Evolutionary conservation across 2,888 invertebrate genomes (phyloP).

Genomic region (Pollenia griseotomentosa): DNA sequence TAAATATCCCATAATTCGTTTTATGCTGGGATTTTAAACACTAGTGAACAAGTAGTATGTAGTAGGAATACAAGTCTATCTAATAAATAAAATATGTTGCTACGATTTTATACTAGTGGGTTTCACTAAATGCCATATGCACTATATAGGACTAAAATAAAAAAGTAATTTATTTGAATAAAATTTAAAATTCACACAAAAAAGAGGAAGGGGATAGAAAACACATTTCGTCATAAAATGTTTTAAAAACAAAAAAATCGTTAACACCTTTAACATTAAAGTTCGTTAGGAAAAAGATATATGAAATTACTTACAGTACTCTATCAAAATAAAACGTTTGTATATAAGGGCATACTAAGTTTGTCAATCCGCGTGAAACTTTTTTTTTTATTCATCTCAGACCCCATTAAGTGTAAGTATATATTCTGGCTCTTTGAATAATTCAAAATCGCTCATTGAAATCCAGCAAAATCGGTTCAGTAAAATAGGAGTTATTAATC

Average conservation of each 20-base stretch:
- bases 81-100: conserved; percentile 21
- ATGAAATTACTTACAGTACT: background rate
- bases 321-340: too few species aligned
- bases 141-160: background rate
- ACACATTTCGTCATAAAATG: conserved; percentile 1
- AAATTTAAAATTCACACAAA: background rate
- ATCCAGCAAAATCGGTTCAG: too few species aligned
- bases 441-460: too few species aligned
- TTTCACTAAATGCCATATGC: conserved; percentile 13
- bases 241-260: background rate
- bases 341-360: too few species aligned
- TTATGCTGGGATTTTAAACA: too few species aligned
- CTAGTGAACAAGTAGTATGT: background rate
- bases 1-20: too few species aligned
- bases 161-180: background rate
- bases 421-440: too few species aligned
- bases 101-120: background rate
- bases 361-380: too few species aligned
- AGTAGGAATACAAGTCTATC: background rate
- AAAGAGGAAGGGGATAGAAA: too few species aligned
- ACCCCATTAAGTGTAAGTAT: too few species aligned
- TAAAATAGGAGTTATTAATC: too few species aligned
- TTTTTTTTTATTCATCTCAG: too few species aligned
- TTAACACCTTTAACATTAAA: background rate
- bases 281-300: background rate